A percentile compares a stretch with the other conserved stretches of the same genome.
Evolutionary conservation across 2,113 vertebrate genomes (phyloP).

Genomic region (Elephantulus edwardii): DNA sequence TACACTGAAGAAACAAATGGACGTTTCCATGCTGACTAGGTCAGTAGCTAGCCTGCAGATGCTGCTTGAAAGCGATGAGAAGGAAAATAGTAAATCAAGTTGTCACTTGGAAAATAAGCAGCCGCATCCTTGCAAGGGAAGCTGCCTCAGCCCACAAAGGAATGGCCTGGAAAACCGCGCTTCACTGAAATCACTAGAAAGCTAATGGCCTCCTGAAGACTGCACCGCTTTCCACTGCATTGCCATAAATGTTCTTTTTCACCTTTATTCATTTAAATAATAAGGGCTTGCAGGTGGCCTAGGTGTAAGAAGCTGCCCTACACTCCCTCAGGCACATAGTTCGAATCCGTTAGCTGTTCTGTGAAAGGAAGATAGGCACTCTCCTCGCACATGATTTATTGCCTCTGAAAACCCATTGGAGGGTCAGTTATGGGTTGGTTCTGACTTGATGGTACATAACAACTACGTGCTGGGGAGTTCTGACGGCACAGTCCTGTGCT

Average conservation of each 20-base stretch:
- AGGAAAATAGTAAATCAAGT: slow-evolving; percentile 75
- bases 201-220: slow-evolving; percentile 54
- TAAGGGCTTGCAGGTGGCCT: slow-evolving; percentile 19
- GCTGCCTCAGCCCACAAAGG: slow-evolving; percentile 58
- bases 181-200: slow-evolving; percentile 69
- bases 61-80: slow-evolving; percentile 67
- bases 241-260: slow-evolving; percentile 54
- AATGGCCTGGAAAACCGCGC: slow-evolving; percentile 61
- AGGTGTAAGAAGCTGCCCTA: too few species aligned
- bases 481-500: too few species aligned
- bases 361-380: too few species aligned
- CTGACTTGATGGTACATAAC: too few species aligned
- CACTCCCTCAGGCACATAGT: too few species aligned
- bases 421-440: too few species aligned
- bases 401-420: too few species aligned
- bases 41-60: slow-evolving; percentile 58
- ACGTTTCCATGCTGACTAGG: slow-evolving; percentile 67
- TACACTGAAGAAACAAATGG: slow-evolving; percentile 49
- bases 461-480: too few species aligned
- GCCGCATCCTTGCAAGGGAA: slow-evolving; percentile 53
- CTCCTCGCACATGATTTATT: too few species aligned
- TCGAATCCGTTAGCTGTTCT: too few species aligned
- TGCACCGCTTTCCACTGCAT: neutral
- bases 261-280: slow-evolving; percentile 48
- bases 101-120: slow-evolving; percentile 77